Evolutionary conservation across 1,140 invertebrate genomes (phyloP).

Genomic region (Belonocnema kinseyi): DNA sequence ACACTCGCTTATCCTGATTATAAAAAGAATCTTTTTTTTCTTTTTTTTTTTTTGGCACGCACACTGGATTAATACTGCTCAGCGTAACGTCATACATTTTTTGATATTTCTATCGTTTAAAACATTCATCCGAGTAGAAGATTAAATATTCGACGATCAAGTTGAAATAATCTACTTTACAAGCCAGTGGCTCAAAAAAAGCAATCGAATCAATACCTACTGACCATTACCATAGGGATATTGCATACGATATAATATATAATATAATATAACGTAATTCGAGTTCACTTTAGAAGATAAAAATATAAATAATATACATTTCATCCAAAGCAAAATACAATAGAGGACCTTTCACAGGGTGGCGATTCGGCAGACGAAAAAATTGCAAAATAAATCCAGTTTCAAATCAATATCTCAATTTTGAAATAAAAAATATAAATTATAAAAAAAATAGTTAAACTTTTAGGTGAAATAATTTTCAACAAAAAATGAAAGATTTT

Average conservation of each 20-base stretch:
- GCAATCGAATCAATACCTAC: conserved; percentile 6
- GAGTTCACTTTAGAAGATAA: conserved; percentile 19
- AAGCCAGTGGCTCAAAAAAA: conserved; percentile 23
- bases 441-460: no score
- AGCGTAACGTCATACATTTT: conserved; percentile 15
- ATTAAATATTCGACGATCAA: conserved; percentile 9
- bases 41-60: conserved; percentile 12
- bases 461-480: no score
- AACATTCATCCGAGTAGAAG: conserved; percentile 9
- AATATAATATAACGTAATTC: conserved; percentile 3
- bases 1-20: not conserved
- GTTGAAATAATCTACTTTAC: conserved; percentile 22
- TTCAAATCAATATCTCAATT: no score
- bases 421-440: no score
- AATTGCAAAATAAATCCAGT: no score
- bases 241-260: not conserved
- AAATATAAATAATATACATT: conserved; percentile 36
- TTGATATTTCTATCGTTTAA: not conserved
- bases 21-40: not conserved
- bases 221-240: conserved; percentile 24
- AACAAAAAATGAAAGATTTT: no score
- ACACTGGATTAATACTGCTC: conserved; percentile 27
- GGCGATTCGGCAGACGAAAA: no score
- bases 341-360: not conserved
- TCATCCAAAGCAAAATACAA: conserved; percentile 18